These are phyloP conservation scores for Poeciliopsis paucimaculata DNA, from an alignment of 2,797 vertebrate species.

Conservation along the genomic window DNA sequence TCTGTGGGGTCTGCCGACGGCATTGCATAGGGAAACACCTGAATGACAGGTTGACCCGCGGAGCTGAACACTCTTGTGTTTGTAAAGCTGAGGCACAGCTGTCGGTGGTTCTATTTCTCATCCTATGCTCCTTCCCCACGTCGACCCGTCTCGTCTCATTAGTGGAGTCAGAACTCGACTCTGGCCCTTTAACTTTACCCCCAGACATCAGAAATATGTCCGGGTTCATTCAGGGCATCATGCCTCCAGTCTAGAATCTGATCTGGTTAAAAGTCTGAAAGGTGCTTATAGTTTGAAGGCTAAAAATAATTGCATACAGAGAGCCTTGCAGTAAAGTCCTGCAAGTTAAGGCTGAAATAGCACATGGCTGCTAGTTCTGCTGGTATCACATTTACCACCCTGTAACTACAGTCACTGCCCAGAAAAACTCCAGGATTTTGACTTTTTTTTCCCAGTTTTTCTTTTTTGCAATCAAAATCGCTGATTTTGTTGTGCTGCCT, in stretches of 20 bases:
- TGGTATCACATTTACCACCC: background rate
- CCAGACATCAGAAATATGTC: constrained; percentile 21
- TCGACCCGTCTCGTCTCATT: constrained; percentile 54
- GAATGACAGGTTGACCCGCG: background rate
- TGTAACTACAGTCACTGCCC: background rate
- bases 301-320: background rate
- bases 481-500: too few species aligned
- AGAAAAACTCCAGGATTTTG: background rate
- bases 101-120: constrained; percentile 35
- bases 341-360: background rate
- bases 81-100: constrained; percentile 46
- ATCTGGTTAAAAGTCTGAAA: background rate
- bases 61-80: constrained; percentile 10
- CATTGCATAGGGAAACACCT: constrained; percentile 24
- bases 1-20: constrained; percentile 23
- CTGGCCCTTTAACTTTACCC: constrained; percentile 25
- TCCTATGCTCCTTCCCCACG: constrained; percentile 33
- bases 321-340: background rate
- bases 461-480: too few species aligned
- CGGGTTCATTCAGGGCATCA: constrained; percentile 1
- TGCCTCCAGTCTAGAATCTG: background rate
- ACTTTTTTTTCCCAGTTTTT: too few species aligned
- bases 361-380: background rate
- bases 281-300: background rate
- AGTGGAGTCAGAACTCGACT: constrained; percentile 47